Evolutionary conservation across 1,140 invertebrate genomes (phyloP), one percentile per base, ranked within the genome.

Genomic region (Nixonia krombeini): DNA sequence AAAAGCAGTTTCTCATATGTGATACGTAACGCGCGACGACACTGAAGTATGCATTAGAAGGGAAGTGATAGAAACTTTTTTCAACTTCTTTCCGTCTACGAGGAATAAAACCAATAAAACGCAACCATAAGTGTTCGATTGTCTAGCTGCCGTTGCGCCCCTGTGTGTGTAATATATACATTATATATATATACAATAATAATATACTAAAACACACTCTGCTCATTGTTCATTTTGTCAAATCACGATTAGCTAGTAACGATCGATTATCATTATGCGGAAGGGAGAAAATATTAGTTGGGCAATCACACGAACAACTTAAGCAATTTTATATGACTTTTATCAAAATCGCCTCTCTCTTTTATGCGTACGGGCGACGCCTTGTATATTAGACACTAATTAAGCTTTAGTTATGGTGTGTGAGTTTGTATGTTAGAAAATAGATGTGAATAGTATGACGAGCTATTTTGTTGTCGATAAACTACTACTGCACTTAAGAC

Each of bases 111-210:
- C 18, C 6, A 23, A 46, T 35, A 49, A n/a, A 59, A 44, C 12
- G 15, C 42, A 81, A 79, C 80, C 81, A 77, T 78, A 82, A 83
- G 81, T 84, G 79, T 83, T 83, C 81, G 78, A 82, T 81, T 73
- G 73, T 82, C 57, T 79, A 80, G 80, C 79, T 80, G 75, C 74
- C 80, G 79, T 82, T 81, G 73, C 63, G 74, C 73, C 78, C 70
- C 68, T 76, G 61, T 73, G 71, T 71, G 59, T 75, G 53, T 72
- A 63, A 45, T 31, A 56, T 56, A 70, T 66, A 62, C 41, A 41
- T 52, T 49, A 47, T 37, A 18, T 13, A 53, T 42, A 45, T 28
- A 23, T 15, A 58, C 31, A n/a, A 4, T 31, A 29, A 40, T 56
- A 42, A 49, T 42, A 59, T 26, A 18, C 26, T 51, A 41, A 58